phyloP scores from a whole-genome alignment of 2,888 invertebrate species.

The Nebria brevicollis region DNA sequence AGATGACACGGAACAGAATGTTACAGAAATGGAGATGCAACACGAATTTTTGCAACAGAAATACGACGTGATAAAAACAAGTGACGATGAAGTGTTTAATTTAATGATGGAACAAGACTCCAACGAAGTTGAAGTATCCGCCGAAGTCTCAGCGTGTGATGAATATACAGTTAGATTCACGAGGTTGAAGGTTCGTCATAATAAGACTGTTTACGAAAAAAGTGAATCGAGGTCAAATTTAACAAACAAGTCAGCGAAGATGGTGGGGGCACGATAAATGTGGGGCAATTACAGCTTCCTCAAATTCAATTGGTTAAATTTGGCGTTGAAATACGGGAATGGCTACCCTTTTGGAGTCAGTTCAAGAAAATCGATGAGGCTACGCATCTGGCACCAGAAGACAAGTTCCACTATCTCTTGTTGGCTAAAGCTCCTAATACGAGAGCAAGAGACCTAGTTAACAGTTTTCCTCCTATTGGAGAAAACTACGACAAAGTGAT shows the following conservation, averaged over 20 bases:
- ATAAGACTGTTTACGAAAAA: background rate
- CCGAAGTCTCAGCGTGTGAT: background rate
- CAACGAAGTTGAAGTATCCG: background rate
- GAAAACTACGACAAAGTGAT: conserved; percentile 35
- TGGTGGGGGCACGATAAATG: no score
- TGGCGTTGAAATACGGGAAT: conserved; percentile 22
- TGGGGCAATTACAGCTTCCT: conserved; percentile 27
- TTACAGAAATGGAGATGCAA: background rate
- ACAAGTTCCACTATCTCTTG: conserved; percentile 35
- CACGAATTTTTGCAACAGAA: background rate
- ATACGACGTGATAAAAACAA: background rate
- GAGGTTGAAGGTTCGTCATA: background rate
- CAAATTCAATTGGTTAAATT: conserved; percentile 6
- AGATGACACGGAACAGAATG: background rate
- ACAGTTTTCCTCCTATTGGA: conserved; percentile 17
- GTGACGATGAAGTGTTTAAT: conserved; percentile 5
- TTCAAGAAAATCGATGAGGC: conserved; percentile 37
- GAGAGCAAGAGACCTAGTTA: background rate
- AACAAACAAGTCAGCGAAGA: no score
- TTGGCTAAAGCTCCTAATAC: conserved; percentile 20
- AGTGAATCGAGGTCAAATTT: no score
- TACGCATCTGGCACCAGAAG: conserved; percentile 21
- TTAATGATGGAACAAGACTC: background rate
- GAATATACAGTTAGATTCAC: background rate
- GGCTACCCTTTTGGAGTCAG: conserved; percentile 37